Base-by-base conservation (phyloP, 1,140 invertebrate species). In the Dreissena polymorpha region DNA sequence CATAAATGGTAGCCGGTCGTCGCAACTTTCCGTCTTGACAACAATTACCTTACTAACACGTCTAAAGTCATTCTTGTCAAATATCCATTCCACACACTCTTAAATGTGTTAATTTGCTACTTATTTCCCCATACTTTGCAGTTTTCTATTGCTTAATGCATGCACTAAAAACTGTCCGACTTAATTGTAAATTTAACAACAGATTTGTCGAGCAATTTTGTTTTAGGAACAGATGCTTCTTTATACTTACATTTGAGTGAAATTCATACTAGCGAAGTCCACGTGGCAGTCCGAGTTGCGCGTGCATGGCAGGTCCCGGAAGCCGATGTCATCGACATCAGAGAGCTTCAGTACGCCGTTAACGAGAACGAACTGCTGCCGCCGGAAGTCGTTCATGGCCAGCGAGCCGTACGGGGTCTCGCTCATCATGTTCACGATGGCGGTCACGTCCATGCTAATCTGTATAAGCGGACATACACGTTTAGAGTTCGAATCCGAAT, bases 281-380 rank as follows among this genome's bases (percentile, higher is more conserved):
- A 90, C 50, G 39, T 70, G 64, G 81, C 92, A 92, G 64, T 93
- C 91, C 2, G 69, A n/a, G 63, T 91, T 83, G 0, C 69, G 67
- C 10, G 29, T 50, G 83, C 94, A 94, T 18, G 39, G 21, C 14
- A 92, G 93, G 74, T 94, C 93, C 8, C 88, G 87, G 50, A 94
- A 89, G 0, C 92, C 91, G 10, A 94, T 84, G 82, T 94, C 94
- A 86, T 94, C 94, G 6, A 94, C 91, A 86, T 94, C 94, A 3
- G 93, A 92, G 27, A 94, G 85, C 80, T 94, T 94, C 2, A 94
- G 86, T 12, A 86, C 82, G 16, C 93, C 93, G 76, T 91, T 86
- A 29, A 93, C 92, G 7, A 94, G 75, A 16, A 94, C 93, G 86
- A 94, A 94, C 86, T 94, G 94, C 85, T 94, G 92, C 1, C 93